Percentiles rank a stretch among this genome's conserved stretches.
These are phyloP conservation scores for Diglossa cyanea DNA, from an alignment of 2,797 vertebrate species.

Conservation along the genomic window DNA sequence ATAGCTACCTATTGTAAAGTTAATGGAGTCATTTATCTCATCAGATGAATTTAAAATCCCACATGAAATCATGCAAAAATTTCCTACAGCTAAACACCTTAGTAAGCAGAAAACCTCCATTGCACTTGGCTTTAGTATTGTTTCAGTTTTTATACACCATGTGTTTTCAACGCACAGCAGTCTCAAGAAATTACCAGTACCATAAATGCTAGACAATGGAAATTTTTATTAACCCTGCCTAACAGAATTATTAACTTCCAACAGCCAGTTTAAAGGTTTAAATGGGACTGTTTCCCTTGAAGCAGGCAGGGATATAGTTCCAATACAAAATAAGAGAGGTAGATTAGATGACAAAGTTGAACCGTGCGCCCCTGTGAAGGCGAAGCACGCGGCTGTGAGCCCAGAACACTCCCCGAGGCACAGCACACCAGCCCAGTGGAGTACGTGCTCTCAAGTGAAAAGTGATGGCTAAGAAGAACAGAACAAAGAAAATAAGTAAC, in stretches of 20 bases:
- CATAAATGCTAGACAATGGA: neutral
- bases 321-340: neutral
- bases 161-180: neutral
- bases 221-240: neutral
- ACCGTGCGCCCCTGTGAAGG: neutral
- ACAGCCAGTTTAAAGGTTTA: neutral
- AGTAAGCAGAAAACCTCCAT: constrained; percentile 1
- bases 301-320: neutral
- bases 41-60: constrained; percentile 49
- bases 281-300: neutral
- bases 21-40: constrained; percentile 58
- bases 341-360: neutral
- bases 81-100: constrained; percentile 14
- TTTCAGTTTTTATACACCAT: neutral
- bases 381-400: neutral
- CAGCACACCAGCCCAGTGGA: neutral
- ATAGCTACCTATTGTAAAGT: constrained; percentile 53
- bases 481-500: neutral
- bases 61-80: constrained; percentile 23
- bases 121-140: neutral
- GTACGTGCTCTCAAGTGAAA: neutral
- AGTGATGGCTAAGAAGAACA: neutral
- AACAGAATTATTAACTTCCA: neutral
- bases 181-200: neutral
- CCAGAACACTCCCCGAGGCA: neutral